Base-by-base conservation (phyloP, 2,888 invertebrate genomes). In the Clunio marinus region DNA sequence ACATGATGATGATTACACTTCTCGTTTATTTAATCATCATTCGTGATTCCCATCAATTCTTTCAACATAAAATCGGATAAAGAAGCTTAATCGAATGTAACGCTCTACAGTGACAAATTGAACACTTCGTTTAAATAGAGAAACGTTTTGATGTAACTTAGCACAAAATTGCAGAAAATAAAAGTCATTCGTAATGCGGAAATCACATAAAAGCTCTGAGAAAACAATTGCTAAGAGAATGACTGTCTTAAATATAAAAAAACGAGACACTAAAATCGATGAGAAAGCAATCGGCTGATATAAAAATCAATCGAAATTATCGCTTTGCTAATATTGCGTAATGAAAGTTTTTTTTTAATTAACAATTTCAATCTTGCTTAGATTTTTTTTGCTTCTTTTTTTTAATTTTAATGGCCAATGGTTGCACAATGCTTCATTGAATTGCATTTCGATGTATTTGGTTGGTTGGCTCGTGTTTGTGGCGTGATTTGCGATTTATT, bases 401-500 rank as follows among this genome's bases (percentile, higher is more conserved):
- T 20, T n/a, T 22, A 17, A 17, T n/a, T 27, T 57, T 57, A 5
- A 57, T 20, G 57, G 57, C n/a, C 13, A 25, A 57, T 20, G 57
- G 25, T 57, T 27, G 57, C 57, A 27, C 57, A 57, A 57, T 57
- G 10, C 4, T 8, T 57, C 27, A 25, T 27, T 27, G 7, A 59
- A 27, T 8, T 59, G 59, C 59, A 59, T 17, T 59, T 59, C 32
- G 59, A 59, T 59, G 59, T 59, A 27, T 58, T n/a, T n/a, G 58
- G n/a, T 58, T 58, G 58, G 28, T 4, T 58, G 58, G 25, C 25
- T 58, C 58, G n/a, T 10, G 5, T 32, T 5, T 32, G n/a, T 13
- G 22, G 20, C 51, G 22, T 51, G 51, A 51, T 51, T 51, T 13
- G 51, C 51, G 22, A 51, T 22, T 51, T 51, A 20, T 41, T 22